Percentiles rank a stretch among this genome's conserved stretches.
Conservation (phyloP, 2,113 vertebrate genomes). For the Aramus guarauna region DNA sequence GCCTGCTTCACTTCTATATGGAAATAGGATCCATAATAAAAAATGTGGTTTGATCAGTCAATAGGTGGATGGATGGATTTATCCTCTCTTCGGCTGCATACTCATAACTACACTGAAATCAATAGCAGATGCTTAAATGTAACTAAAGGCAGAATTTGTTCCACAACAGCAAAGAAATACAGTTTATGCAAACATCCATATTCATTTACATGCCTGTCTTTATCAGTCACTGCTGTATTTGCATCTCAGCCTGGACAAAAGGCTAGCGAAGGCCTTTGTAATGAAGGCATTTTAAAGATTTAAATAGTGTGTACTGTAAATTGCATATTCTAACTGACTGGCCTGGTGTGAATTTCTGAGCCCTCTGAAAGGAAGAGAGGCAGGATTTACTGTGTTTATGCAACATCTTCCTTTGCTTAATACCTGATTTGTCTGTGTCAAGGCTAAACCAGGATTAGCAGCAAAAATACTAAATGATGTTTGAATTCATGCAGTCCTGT, state of each 20-base stretch:
- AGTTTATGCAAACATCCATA: not conserved
- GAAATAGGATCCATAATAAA: not conserved
- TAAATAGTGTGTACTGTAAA: not conserved
- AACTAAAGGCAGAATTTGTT: not conserved
- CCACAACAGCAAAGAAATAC: not conserved
- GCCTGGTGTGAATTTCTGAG: constrained; percentile 7
- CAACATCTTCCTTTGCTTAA: constrained; percentile 2
- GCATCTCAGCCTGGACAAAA: constrained; percentile 3
- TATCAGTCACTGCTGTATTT: not conserved
- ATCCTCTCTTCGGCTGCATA: not conserved
- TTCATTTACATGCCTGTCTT: not conserved
- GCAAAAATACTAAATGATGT: not conserved
- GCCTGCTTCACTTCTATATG: not conserved
- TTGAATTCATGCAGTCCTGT: not conserved
- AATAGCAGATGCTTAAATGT: not conserved
- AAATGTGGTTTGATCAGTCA: not conserved
- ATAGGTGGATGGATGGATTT: not conserved
- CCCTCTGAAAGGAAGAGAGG: not conserved
- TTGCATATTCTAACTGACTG: not conserved
- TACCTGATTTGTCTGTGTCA: constrained; percentile 16
- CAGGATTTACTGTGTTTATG: not conserved
- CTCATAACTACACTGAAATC: not conserved
- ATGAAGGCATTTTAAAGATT: not conserved
- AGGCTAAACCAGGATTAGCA: constrained; percentile 27
- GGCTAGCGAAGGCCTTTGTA: not conserved